These are phyloP conservation scores for Cancer borealis DNA, from an alignment of 2,888 invertebrate species.

Conservation along the genomic window DNA sequence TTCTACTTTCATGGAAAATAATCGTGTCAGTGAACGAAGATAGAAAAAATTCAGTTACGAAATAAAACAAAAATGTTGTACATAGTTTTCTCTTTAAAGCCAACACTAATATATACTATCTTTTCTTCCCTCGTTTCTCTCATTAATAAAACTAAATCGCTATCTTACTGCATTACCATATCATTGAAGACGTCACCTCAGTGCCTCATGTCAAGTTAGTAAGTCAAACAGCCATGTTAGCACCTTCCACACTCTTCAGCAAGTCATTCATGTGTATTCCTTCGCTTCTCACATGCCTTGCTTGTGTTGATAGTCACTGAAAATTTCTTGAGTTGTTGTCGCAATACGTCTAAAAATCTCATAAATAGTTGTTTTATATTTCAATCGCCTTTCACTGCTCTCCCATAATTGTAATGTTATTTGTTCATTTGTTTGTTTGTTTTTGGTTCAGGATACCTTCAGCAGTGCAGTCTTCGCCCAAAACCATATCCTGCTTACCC, in stretches of 20 bases:
- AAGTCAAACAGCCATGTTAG: neutral
- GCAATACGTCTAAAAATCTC: neutral
- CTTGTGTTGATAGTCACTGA: neutral
- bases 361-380: neutral
- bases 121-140: neutral
- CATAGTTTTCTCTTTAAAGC: neutral
- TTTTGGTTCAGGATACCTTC: neutral
- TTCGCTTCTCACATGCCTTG: neutral
- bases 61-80: neutral
- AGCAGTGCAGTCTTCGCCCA: neutral
- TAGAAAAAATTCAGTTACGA: neutral
- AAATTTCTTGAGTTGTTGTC: neutral
- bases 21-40: neutral
- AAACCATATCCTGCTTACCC: neutral
- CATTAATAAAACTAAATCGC: neutral
- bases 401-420: neutral
- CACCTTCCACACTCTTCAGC: neutral
- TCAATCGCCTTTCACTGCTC: neutral
- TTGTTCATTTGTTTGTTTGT: neutral
- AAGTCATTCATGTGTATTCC: neutral
- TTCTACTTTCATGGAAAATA: neutral
- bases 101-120: neutral
- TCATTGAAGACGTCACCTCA: neutral
- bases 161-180: neutral
- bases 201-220: neutral